A percentile compares a stretch with the other conserved stretches of the same genome.
These are phyloP conservation scores for Lampris megalopsis DNA, from an alignment of 2,113 vertebrate genomes.

Conservation along the genomic window DNA sequence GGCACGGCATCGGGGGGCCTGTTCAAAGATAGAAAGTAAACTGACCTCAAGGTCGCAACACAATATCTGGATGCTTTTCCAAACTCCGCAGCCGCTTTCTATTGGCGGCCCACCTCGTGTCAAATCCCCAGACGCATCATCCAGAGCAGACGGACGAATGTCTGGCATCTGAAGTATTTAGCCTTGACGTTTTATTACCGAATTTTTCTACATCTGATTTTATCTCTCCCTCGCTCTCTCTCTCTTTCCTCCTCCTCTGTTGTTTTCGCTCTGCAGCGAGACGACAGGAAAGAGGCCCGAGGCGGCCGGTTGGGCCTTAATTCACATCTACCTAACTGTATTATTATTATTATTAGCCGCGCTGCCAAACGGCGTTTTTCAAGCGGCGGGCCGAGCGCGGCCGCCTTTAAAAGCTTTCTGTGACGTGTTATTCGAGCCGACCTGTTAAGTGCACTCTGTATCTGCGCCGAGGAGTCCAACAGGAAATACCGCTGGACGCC, in stretches of 20 bases:
- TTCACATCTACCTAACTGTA: slow-evolving; percentile 10
- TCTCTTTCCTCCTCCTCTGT: background rate
- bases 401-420: slow-evolving; percentile 86
- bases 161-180: slow-evolving; percentile 9
- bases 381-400: slow-evolving; percentile 84
- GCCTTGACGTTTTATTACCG: no score
- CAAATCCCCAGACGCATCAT: slow-evolving; percentile 25
- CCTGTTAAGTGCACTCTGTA: slow-evolving; percentile 91
- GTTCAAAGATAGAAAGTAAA: slow-evolving; percentile 76
- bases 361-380: slow-evolving; percentile 57
- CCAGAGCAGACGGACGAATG: slow-evolving; percentile 21
- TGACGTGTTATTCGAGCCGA: slow-evolving; percentile 88
- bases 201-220: background rate
- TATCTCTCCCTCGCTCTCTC: slow-evolving; percentile 13
- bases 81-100: slow-evolving; percentile 44
- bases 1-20: slow-evolving; percentile 66
- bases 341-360: slow-evolving; percentile 41
- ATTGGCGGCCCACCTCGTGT: slow-evolving; percentile 16
- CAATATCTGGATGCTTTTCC: slow-evolving; percentile 58
- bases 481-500: slow-evolving; percentile 96
- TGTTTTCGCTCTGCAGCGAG: background rate
- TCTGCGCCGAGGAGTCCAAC: slow-evolving; percentile 88
- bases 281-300: no score
- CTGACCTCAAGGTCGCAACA: slow-evolving; percentile 73
- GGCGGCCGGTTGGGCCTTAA: slow-evolving; percentile 14